Evolutionary conservation across 2,888 invertebrate species (phyloP).

Genomic region (Tridacna crocea): DNA sequence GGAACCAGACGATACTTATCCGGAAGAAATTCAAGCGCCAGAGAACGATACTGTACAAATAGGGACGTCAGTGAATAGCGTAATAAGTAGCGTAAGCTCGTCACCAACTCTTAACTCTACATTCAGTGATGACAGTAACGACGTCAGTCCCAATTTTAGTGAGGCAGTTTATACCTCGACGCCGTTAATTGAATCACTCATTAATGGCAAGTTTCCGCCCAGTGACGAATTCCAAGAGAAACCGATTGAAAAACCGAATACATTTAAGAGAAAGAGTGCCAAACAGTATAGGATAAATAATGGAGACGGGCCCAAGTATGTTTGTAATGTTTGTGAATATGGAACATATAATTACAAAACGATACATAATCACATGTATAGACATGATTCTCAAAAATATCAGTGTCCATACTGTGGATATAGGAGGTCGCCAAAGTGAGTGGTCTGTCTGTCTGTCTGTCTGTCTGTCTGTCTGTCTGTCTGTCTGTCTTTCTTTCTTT

Average conservation of each 20-base stretch:
- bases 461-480: too few species aligned
- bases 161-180: conserved; percentile 50
- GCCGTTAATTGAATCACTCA: conserved; percentile 56
- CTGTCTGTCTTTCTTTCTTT: too few species aligned
- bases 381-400: conserved; percentile 57
- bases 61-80: background rate
- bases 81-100: background rate
- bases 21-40: background rate
- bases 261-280: conserved; percentile 50
- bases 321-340: conserved; percentile 58
- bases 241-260: background rate
- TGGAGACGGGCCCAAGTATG: conserved; percentile 49
- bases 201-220: conserved; percentile 32
- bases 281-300: conserved; percentile 53
- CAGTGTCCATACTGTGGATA: conserved; percentile 63
- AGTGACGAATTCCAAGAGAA: background rate
- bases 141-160: conserved; percentile 48
- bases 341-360: conserved; percentile 63
- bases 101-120: background rate
- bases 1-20: background rate
- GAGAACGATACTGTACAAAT: conserved; percentile 2
- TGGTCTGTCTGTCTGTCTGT: background rate
- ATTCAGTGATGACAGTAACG: conserved; percentile 13
- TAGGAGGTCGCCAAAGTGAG: conserved; percentile 58
- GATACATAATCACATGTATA: conserved; percentile 62